These are phyloP conservation scores for Pygmarrhopalites habei DNA, from an alignment of 1,140 invertebrate species.

Conservation along the genomic window DNA sequence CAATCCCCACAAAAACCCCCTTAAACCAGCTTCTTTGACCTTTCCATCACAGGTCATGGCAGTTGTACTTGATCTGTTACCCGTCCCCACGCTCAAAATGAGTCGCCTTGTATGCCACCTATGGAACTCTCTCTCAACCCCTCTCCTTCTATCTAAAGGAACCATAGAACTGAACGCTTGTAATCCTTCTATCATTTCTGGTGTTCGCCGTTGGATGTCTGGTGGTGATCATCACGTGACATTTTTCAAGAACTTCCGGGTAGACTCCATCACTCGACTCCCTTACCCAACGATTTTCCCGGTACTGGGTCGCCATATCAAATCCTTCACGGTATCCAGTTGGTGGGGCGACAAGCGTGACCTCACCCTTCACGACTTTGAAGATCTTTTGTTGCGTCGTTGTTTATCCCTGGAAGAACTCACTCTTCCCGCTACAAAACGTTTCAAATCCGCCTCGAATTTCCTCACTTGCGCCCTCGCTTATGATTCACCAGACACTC, in stretches of 20 bases:
- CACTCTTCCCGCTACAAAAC: neutral
- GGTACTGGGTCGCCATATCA: neutral
- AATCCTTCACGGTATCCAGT: neutral
- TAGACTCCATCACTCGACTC: neutral
- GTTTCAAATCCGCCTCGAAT: neutral
- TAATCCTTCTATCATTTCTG: neutral
- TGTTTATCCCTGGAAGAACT: neutral
- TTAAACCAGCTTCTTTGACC: no score
- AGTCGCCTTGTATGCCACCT: neutral
- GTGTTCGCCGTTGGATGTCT: neutral
- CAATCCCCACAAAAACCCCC: no score
- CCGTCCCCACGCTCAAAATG: neutral
- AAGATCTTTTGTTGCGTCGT: neutral
- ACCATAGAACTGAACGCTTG: neutral
- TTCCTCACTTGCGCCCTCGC: no score
- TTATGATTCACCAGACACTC: no score
- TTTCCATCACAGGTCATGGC: neutral
- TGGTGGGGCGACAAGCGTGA: neutral
- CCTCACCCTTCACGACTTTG: neutral
- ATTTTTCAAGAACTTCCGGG: neutral
- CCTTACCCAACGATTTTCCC: neutral
- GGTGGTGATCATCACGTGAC: neutral
- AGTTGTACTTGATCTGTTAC: neutral
- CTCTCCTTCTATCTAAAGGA: neutral
- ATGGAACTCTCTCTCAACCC: neutral